Base-by-base conservation (phyloP, 2,888 invertebrate species). In the Piscicola geometra region DNA sequence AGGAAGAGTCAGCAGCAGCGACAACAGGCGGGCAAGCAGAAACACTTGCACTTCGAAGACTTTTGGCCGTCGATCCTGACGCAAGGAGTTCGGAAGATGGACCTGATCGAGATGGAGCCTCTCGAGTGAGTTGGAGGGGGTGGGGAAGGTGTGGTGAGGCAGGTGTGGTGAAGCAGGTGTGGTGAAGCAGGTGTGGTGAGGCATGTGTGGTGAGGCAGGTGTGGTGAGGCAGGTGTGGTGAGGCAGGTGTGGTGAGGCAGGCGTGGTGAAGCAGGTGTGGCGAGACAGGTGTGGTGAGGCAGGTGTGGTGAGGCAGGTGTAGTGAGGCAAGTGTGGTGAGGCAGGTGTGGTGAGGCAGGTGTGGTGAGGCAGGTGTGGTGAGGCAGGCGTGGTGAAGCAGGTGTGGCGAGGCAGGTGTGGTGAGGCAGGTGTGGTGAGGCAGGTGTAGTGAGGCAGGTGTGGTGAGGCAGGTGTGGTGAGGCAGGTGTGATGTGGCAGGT, bases 161-260 rank as follows among this genome's bases (percentile, higher is more conserved):
- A 21, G 50, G 60, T 56, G 60, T 56, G 60, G 25, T 56, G 60
- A 18, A n/a, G n/a, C n/a, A n/a, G 60, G 60, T 56, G 60, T 56
- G 60, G 60, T 56, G 60, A 18, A 3, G 50, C 21, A 21, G 50
- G 25, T 56, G 60, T 56, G 60, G n/a, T 56, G 60, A 18, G 60
- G 60, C n/a, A n/a, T 56, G 60, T 56, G 60, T 56, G 60, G 25
- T 56, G 60, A 18, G 60, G 60, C 25, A n/a, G 60, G 60, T 56
- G 60, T 56, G 60, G 25, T 56, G 60, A 18, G 60, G 60, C n/a
- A n/a, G 60, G 60, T 56, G 60, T 56, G 60, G n/a, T 56, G 60
- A 18, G 60, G 60, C n/a, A n/a, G 60, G 60, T 56, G 60, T 56
- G 60, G n/a, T 56, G 60, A 5, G 60, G 50, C 21, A 21, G 50